phyloP scores from a whole-genome alignment of 2,888 invertebrate genomes.

The Heterodera filipjevi region DNA sequence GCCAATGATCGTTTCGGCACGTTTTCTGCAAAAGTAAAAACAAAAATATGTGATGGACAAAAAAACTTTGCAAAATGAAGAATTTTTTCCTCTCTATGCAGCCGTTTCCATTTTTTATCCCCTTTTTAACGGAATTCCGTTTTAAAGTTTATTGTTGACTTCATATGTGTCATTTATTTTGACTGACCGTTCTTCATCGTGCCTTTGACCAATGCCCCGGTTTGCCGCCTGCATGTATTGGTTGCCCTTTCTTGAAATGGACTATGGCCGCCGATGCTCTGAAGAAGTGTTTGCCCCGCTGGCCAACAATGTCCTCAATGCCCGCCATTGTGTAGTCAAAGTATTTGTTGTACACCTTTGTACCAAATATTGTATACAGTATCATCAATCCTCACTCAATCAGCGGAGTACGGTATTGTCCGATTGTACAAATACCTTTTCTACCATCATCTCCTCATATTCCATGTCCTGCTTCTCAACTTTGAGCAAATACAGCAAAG shows the following conservation, averaged over 20 bases:
- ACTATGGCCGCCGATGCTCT: too few relatives aligned
- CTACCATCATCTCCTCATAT: slow-evolving; percentile 85
- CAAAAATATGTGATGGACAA: not conserved
- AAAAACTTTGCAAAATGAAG: not conserved
- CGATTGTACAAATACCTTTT: slow-evolving; percentile 71
- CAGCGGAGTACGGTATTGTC: not conserved
- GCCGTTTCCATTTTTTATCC: too few relatives aligned
- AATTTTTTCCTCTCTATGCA: too few relatives aligned
- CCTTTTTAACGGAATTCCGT: too few relatives aligned
- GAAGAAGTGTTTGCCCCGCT: slow-evolving; percentile 61
- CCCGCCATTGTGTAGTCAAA: slow-evolving; percentile 62
- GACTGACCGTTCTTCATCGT: slow-evolving; percentile 74
- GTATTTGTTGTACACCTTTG: slow-evolving; percentile 40
- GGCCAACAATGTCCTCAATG: slow-evolving; percentile 64
- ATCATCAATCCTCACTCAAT: too few relatives aligned
- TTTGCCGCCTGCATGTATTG: slow-evolving; percentile 92
- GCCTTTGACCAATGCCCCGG: slow-evolving; percentile 91
- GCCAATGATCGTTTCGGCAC: slow-evolving; percentile 84
- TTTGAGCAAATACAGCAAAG: slow-evolving; percentile 88
- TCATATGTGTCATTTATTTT: too few relatives aligned
- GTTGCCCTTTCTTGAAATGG: slow-evolving; percentile 88
- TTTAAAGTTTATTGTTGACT: too few relatives aligned
- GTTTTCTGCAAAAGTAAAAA: slow-evolving; percentile 64
- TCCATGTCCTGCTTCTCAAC: slow-evolving; percentile 81
- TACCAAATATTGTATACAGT: slow-evolving; percentile 65